A percentile compares a stretch with the other conserved stretches of the same genome.
Evolutionary conservation across 2,888 invertebrate genomes (phyloP).

Genomic region (Sminthurides aquaticus): DNA sequence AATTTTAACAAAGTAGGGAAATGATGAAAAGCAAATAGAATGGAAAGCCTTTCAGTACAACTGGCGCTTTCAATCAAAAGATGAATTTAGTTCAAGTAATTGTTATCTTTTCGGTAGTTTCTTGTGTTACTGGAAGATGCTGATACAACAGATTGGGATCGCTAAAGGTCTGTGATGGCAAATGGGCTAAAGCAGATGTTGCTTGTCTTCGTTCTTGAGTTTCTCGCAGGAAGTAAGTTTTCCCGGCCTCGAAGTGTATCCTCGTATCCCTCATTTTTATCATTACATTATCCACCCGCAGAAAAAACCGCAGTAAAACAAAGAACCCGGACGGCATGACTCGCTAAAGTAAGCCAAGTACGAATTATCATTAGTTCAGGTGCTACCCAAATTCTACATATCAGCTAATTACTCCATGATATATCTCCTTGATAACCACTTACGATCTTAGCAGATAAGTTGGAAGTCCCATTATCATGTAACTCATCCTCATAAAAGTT

Average conservation of each 20-base stretch:
- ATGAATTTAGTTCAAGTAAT: conserved; percentile 13
- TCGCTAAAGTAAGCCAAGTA: conserved; percentile 55
- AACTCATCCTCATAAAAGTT: conserved; percentile 95
- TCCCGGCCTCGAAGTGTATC: conserved; percentile 68
- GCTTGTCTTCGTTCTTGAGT: conserved; percentile 59
- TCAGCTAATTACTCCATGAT: background rate
- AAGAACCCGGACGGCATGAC: conserved; percentile 94
- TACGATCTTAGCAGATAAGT: conserved; percentile 87
- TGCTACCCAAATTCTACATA: background rate
- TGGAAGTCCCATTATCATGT: conserved; percentile 93
- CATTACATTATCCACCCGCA: conserved; percentile 89
- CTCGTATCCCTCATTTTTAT: conserved; percentile 81
- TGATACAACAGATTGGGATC: conserved; percentile 37
- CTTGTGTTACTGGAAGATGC: conserved; percentile 28
- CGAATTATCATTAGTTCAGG: background rate
- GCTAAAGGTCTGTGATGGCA: conserved; percentile 29
- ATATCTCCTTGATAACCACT: conserved; percentile 47
- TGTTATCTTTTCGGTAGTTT: conserved; percentile 33
- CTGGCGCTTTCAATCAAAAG: too few relatives aligned
- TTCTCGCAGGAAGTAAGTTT: conserved; percentile 73
- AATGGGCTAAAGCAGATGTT: conserved; percentile 24
- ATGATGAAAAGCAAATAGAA: too few relatives aligned
- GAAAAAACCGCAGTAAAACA: conserved; percentile 78
- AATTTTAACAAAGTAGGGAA: too few relatives aligned
- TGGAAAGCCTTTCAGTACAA: too few relatives aligned